A percentile compares a stretch with the other conserved stretches of the same genome.
phyloP scores from a whole-genome alignment of 2,888 invertebrate genomes.

The Deilephila elpenor region DNA sequence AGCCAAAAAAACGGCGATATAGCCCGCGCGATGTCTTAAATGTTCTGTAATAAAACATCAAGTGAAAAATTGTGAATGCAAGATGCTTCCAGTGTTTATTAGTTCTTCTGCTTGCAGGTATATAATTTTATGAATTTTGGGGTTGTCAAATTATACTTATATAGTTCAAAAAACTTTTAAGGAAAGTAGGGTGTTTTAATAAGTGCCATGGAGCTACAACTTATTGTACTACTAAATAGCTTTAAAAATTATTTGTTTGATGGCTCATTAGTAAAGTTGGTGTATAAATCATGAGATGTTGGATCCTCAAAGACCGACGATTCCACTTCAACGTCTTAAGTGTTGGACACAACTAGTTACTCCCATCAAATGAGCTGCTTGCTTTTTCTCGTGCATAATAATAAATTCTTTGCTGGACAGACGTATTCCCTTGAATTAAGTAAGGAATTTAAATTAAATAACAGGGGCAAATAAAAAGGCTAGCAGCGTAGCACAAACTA shows the following conservation, averaged over 20 bases:
- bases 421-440: too few species aligned
- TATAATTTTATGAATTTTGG: neutral
- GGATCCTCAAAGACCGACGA: too few species aligned
- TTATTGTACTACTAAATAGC: too few species aligned
- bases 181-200: neutral
- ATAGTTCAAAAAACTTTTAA: neutral
- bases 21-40: slow-evolving; percentile 18
- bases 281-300: too few species aligned
- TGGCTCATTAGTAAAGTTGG: too few species aligned
- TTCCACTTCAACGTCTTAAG: too few species aligned
- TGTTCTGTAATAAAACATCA: slow-evolving; percentile 16
- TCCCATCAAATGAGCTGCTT: too few species aligned
- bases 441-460: too few species aligned
- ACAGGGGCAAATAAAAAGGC: neutral
- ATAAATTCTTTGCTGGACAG: too few species aligned
- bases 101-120: neutral
- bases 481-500: neutral
- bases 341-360: too few species aligned
- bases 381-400: too few species aligned
- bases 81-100: neutral
- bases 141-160: neutral
- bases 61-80: slow-evolving; percentile 9
- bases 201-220: neutral
- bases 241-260: too few species aligned
- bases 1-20: slow-evolving; percentile 53